Base-by-base conservation (phyloP, 2,113 vertebrate species). In the Lasiurus cinereus region DNA sequence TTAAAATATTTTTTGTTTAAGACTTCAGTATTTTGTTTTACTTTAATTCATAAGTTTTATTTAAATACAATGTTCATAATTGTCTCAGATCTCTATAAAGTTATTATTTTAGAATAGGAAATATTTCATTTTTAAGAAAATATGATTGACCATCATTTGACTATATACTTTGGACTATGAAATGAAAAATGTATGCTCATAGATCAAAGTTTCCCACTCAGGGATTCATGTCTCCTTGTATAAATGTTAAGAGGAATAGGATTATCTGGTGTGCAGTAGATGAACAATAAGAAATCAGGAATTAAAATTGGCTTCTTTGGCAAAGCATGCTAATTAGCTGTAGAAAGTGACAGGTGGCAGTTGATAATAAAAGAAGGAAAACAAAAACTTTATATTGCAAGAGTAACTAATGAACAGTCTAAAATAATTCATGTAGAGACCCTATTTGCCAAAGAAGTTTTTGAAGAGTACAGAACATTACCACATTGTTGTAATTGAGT, bases 1-100 rank as follows among this genome's bases (percentile, higher is more conserved):
- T 64, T 93, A 93, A 85, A 91, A 83, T 27, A n/a, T 29, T 80
- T 92, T 62, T 91, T 11, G 33, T 50, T 64, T 88, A 69, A 69
- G 24, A 5, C 12, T 69, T 59, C 76, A 90, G 27, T 83, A 29
- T 29, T 88, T 90, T 83, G 24, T 29, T 88, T 90, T 82, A 64
- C 18, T 83, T 96, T 90, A 48, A 91, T 94, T 77, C 3, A 46
- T 48, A 88, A 43, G 2, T 85, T 93, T 91, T 2, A 50, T 83
- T 92, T 90, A 73, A 83, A 36, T 92, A 46, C 18, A 72, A 8
- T 82, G 21, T 62, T 83, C 10, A 69, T 74, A 78, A 29, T 83
- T 90, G 10, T 80, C 83, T 36, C 33, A 50, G 78, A 7, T 39
- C 46, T 87, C 76, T 27, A 46, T 56, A 93, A 83, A 46, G 36